Percentiles rank a stretch among this genome's conserved stretches.
phyloP scores from a whole-genome alignment of 2,113 vertebrate species.

The Mungos mungo region DNA sequence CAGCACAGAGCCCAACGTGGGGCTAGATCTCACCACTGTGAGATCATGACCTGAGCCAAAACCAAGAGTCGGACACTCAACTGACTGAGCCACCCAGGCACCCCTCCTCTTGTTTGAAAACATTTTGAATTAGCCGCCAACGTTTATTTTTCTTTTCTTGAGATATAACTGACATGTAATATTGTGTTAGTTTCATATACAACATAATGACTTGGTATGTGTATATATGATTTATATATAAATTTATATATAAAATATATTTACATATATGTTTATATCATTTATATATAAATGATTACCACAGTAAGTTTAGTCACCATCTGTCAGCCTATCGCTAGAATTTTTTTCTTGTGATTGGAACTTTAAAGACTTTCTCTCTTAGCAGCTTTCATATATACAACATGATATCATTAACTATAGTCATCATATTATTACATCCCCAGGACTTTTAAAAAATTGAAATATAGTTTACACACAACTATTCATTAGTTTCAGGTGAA shows the following conservation, averaged over 20 bases:
- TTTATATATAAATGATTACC: neutral
- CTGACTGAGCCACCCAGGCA: neutral
- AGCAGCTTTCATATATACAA: neutral
- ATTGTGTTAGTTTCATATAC: neutral
- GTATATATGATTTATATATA: neutral
- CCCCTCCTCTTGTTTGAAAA: neutral
- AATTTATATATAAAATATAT: too few species aligned
- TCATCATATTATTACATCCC: neutral
- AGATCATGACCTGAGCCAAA: neutral
- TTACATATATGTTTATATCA: too few species aligned
- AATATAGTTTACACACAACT: neutral
- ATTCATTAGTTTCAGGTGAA: neutral
- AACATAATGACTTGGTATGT: neutral
- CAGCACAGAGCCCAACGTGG: neutral
- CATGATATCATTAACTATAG: neutral
- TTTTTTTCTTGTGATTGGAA: neutral
- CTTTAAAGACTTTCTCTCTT: neutral
- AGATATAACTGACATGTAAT: neutral
- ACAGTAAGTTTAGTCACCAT: neutral
- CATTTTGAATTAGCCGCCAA: too few species aligned
- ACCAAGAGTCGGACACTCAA: neutral
- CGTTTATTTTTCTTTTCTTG: neutral
- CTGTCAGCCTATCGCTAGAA: too few species aligned
- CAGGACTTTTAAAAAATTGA: neutral
- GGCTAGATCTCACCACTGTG: neutral